These are phyloP conservation scores for Papilio demoleus DNA, from an alignment of 2,888 invertebrate genomes.

Conservation along the genomic window DNA sequence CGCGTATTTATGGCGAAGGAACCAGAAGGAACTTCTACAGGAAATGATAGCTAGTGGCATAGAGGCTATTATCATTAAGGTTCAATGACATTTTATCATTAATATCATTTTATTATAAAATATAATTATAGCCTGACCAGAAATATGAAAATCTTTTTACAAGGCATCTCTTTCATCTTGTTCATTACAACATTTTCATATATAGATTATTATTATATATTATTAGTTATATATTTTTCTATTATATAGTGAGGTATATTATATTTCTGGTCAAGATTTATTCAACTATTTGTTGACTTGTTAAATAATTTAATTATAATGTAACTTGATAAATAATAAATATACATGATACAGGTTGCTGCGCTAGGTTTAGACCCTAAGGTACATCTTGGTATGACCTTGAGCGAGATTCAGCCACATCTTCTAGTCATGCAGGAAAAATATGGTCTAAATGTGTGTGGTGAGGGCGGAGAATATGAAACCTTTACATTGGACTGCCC, in stretches of 20 bases:
- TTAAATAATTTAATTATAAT: too few relatives aligned
- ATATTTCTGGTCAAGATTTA: background rate
- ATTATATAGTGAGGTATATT: too few relatives aligned
- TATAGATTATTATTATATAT: too few relatives aligned
- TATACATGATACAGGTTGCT: constrained; percentile 81
- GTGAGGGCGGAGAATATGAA: constrained; percentile 99
- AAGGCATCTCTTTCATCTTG: too few relatives aligned
- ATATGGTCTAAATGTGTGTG: constrained; percentile 97
- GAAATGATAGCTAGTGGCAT: constrained; percentile 98
- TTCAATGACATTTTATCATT: constrained; percentile 60
- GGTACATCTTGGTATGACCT: constrained; percentile 93
- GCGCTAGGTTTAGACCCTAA: constrained; percentile 94
- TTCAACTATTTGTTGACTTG: background rate
- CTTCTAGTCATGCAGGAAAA: constrained; percentile 95
- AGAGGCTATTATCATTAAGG: constrained; percentile 98
- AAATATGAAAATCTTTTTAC: too few relatives aligned
- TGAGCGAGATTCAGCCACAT: constrained; percentile 94
- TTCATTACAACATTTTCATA: too few relatives aligned
- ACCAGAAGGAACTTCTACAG: constrained; percentile 95
- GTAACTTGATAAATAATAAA: too few relatives aligned
- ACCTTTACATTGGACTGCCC: constrained; percentile 99
- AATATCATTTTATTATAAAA: constrained; percentile 1
- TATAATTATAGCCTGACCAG: too few relatives aligned
- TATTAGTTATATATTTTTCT: too few relatives aligned
- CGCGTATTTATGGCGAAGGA: constrained; percentile 97